These are phyloP conservation scores for Xanthorhoe designata DNA, from an alignment of 2,888 invertebrate species.

Conservation along the genomic window DNA sequence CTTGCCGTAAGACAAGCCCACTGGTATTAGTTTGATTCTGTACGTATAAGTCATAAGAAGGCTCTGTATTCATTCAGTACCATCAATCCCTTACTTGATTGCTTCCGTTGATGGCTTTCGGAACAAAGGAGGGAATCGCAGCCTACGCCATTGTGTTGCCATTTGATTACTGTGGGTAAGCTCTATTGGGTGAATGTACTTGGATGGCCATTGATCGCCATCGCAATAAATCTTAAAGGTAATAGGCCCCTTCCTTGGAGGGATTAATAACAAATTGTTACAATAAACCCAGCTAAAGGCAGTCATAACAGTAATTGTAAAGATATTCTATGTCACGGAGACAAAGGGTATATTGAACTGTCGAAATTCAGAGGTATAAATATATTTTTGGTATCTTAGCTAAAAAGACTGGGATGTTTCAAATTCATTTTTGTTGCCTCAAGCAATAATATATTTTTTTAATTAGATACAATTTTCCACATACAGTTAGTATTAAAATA, in stretches of 20 bases:
- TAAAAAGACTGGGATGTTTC: no score
- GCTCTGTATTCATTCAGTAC: conserved; percentile 63
- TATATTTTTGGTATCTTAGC: no score
- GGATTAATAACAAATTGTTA: neutral
- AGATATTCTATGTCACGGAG: no score
- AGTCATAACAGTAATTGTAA: neutral
- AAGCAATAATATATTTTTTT: no score
- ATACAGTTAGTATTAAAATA: no score
- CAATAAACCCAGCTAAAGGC: neutral
- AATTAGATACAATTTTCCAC: no score
- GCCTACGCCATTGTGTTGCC: conserved; percentile 21
- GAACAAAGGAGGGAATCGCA: conserved; percentile 70
- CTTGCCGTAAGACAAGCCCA: neutral
- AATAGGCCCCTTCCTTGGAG: neutral
- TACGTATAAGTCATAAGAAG: conserved; percentile 40
- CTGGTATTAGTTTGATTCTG: neutral
- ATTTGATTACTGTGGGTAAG: conserved; percentile 29
- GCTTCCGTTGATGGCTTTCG: conserved; percentile 77
- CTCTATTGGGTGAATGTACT: conserved; percentile 18
- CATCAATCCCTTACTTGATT: conserved; percentile 84
- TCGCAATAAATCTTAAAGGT: neutral
- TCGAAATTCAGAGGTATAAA: no score
- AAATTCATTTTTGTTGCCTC: no score
- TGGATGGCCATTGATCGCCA: neutral
- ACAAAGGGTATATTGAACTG: no score